Conservation (phyloP, 2,888 invertebrate species). For the Drosophila yooni region DNA sequence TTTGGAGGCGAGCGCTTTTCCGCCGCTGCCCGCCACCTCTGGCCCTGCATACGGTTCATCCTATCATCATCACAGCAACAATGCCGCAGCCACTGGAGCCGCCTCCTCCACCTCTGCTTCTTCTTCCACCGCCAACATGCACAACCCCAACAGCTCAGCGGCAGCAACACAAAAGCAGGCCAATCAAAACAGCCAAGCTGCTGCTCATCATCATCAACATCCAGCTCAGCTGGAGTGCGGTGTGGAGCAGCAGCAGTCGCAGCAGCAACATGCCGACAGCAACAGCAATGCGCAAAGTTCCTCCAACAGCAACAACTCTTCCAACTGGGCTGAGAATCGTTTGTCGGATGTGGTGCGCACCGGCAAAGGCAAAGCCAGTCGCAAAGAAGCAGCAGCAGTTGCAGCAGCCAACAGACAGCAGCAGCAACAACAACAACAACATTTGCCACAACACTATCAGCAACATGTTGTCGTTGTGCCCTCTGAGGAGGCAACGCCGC, state of each 20-base stretch:
- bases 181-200: conserved; percentile 21
- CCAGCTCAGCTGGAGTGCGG: conserved; percentile 13
- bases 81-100: conserved; percentile 26
- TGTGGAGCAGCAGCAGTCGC: conserved; percentile 59
- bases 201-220: conserved; percentile 3
- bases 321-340: conserved; percentile 87
- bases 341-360: conserved; percentile 91
- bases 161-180: conserved; percentile 48
- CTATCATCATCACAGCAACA: conserved; percentile 44
- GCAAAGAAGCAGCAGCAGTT: conserved; percentile 76
- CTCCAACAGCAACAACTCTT: conserved; percentile 40
- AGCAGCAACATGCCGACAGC: conserved; percentile 61
- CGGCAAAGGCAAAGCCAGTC: conserved; percentile 76
- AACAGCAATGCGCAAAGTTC: conserved; percentile 71
- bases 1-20: conserved; percentile 91
- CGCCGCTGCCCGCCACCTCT: conserved; percentile 90
- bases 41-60: conserved; percentile 56
- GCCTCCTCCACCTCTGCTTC: neutral
- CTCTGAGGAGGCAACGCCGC: conserved; percentile 76
- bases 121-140: conserved; percentile 29
- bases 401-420: conserved; percentile 62
- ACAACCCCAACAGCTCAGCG: conserved; percentile 54
- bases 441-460: conserved; percentile 34
- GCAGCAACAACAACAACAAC: conserved; percentile 65
- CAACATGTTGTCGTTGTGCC: conserved; percentile 72